These are phyloP conservation scores for Metacarcinus magister DNA, from an alignment of 2,888 invertebrate genomes.

Conservation along the genomic window DNA sequence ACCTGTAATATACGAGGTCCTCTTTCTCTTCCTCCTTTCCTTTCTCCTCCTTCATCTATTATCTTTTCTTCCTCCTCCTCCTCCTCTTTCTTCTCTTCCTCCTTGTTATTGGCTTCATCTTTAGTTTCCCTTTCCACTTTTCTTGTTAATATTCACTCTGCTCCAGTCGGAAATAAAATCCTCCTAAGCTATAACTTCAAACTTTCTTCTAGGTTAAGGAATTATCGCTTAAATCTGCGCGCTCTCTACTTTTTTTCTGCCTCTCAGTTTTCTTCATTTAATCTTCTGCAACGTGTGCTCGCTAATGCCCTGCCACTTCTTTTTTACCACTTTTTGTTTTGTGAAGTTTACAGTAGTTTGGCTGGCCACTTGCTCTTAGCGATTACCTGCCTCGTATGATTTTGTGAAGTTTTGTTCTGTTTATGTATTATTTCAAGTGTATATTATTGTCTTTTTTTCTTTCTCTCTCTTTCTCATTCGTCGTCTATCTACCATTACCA, in stretches of 20 bases:
- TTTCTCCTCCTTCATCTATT: background rate
- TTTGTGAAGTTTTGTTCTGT: background rate
- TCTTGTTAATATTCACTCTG: constrained; percentile 10
- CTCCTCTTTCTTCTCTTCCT: background rate
- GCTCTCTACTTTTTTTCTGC: background rate
- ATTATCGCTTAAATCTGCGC: constrained; percentile 37
- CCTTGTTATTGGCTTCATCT: background rate
- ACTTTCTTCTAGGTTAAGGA: constrained; percentile 28
- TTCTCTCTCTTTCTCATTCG: too few species aligned
- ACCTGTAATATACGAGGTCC: background rate
- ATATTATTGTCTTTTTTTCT: too few species aligned
- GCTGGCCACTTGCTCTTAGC: background rate
- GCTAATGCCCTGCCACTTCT: background rate
- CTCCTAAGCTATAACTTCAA: background rate
- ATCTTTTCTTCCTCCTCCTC: background rate
- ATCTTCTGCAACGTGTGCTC: background rate
- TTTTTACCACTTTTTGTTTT: background rate
- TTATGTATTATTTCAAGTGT: too few species aligned
- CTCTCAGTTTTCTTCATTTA: constrained; percentile 3
- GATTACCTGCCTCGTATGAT: background rate
- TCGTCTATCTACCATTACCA: too few species aligned
- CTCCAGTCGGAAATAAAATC: background rate
- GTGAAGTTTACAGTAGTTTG: background rate
- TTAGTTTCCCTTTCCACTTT: background rate
- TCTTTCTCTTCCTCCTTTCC: background rate